A percentile compares a stretch with the other conserved stretches of the same genome.
Evolutionary conservation across 2,797 vertebrate genomes (phyloP).

Genomic region (Lindbergichthys nudifrons): DNA sequence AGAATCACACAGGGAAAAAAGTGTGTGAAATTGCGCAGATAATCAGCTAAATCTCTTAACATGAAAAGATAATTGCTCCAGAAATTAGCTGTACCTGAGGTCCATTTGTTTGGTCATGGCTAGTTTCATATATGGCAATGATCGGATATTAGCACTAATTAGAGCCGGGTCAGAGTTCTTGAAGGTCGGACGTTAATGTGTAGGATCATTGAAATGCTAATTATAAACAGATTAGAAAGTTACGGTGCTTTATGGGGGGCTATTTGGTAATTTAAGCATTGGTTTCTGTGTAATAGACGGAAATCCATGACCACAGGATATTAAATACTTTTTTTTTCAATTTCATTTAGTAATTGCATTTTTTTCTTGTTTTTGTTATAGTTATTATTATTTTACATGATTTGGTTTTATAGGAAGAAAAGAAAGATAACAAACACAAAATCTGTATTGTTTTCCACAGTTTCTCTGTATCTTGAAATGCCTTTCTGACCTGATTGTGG

Average conservation of each 20-base stretch:
- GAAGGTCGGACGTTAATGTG: constrained; percentile 99
- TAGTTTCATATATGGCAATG: constrained; percentile 97
- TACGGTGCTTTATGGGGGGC: constrained; percentile 95
- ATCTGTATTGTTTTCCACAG: constrained; percentile 23
- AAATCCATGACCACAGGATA: constrained; percentile 88
- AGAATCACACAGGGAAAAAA: constrained; percentile 87
- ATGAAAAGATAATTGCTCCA: constrained; percentile 99
- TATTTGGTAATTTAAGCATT: constrained; percentile 93
- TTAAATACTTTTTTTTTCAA: constrained; percentile 55
- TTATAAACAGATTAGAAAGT: constrained; percentile 99
- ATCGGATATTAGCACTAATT: constrained; percentile 99
- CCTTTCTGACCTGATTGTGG: constrained; percentile 56
- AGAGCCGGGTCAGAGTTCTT: constrained; percentile 99
- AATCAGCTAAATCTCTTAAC: constrained; percentile 99
- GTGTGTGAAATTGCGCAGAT: constrained; percentile 99
- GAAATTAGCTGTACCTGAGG: constrained; percentile 99
- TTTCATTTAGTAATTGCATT: constrained; percentile 41
- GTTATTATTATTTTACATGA: not conserved
- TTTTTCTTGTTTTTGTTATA: not conserved
- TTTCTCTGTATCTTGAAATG: constrained; percentile 29
- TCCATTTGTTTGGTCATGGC: constrained; percentile 99
- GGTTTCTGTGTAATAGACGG: constrained; percentile 94
- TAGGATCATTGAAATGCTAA: constrained; percentile 99
- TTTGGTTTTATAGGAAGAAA: not conserved
- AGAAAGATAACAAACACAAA: not conserved